Evolutionary conservation across 2,113 vertebrate genomes (phyloP).

Genomic region (Pongo abelii): DNA sequence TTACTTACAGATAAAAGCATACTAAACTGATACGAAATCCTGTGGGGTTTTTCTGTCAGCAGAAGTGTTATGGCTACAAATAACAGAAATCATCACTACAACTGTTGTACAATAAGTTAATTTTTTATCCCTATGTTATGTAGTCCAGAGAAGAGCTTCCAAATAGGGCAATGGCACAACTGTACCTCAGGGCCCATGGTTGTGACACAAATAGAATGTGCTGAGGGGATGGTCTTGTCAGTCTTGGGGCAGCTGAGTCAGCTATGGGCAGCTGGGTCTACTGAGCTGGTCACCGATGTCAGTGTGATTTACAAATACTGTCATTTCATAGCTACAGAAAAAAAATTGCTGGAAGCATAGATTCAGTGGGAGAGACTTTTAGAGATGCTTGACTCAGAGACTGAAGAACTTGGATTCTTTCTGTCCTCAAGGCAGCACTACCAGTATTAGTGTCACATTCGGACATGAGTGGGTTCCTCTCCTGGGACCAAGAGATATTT

Average conservation of each 20-base stretch:
- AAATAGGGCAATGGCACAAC: accelerated
- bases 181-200: accelerated
- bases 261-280: neutral
- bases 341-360: neutral
- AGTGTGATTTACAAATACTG: neutral
- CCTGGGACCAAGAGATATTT: neutral
- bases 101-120: neutral
- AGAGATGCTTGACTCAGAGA: neutral
- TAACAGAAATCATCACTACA: neutral
- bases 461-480: accelerated
- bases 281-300: neutral
- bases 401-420: neutral
- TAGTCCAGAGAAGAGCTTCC: neutral
- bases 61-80: neutral
- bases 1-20: neutral
- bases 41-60: accelerated
- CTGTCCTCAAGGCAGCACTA: accelerated
- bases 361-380: neutral
- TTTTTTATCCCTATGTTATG: accelerated
- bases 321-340: neutral
- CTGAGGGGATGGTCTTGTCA: too few species aligned
- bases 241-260: too few species aligned
- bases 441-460: neutral
- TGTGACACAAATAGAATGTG: neutral
- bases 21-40: neutral